Percentiles rank a stretch among this genome's conserved stretches.
These are phyloP conservation scores for Styela plicata DNA, from an alignment of 23 tunicate genomes.

Conservation along the genomic window DNA sequence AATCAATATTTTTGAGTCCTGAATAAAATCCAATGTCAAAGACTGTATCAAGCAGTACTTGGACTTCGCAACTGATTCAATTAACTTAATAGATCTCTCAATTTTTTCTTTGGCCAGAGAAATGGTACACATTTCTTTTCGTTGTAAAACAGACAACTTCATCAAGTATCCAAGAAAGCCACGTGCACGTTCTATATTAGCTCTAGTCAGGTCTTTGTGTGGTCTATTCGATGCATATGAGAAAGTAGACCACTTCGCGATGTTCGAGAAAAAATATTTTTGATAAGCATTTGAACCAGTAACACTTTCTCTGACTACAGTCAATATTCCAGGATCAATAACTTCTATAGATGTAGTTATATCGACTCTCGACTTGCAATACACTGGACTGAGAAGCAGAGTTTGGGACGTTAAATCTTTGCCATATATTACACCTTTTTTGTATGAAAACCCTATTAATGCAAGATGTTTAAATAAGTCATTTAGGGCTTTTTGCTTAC, in stretches of 20 bases:
- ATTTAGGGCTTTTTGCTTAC: conserved; percentile 66
- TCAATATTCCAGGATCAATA: not conserved
- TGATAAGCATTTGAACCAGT: not conserved
- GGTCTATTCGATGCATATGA: not conserved
- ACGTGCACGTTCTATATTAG: not conserved
- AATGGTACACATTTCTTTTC: not conserved
- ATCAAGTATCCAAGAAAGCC: conserved; percentile 17
- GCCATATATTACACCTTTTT: conserved; percentile 55
- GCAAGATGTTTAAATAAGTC: conserved; percentile 68
- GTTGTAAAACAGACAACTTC: not conserved
- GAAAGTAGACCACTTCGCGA: conserved; percentile 5
- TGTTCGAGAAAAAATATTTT: conserved; percentile 1
- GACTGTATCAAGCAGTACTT: no score
- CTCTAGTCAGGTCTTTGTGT: conserved; percentile 1
- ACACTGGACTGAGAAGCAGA: not conserved
- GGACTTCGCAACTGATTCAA: not conserved
- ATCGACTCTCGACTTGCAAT: not conserved
- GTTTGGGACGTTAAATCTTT: conserved; percentile 19
- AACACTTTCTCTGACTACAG: not conserved
- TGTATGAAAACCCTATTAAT: conserved; percentile 64
- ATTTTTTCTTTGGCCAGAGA: not conserved
- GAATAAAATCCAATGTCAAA: not conserved
- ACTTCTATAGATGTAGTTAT: not conserved
- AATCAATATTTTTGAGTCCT: not conserved
- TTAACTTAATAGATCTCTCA: not conserved